These are phyloP conservation scores for Struthidea cinerea DNA, from an alignment of 2,113 vertebrate genomes.

Conservation along the genomic window DNA sequence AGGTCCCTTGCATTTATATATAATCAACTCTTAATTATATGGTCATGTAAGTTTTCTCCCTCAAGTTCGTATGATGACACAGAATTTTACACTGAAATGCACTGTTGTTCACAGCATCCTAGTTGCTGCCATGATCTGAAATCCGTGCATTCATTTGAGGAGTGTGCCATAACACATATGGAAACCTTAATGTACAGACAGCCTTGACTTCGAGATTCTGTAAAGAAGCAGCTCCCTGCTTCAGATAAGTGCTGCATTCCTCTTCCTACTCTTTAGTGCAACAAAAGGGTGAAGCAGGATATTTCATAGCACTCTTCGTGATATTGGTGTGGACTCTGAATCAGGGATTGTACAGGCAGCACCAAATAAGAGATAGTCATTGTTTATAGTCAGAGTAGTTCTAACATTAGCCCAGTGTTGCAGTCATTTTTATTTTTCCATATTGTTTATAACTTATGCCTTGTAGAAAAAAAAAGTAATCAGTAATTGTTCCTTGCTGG, in stretches of 20 bases:
- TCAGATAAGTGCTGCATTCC: not conserved
- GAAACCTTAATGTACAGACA: not conserved
- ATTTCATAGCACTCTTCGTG: not conserved
- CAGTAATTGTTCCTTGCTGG: not conserved
- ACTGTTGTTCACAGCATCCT: not conserved
- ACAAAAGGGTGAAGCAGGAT: not conserved
- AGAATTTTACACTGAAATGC: not conserved
- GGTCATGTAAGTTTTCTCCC: not conserved
- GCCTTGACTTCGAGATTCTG: not conserved
- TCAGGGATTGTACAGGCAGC: not conserved
- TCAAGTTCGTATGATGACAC: not conserved
- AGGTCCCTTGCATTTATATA: not conserved
- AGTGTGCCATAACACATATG: not conserved
- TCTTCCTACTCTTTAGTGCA: not conserved
- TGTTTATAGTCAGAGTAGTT: not conserved
- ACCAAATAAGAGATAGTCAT: not conserved
- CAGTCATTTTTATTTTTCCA: not conserved
- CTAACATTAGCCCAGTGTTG: not conserved
- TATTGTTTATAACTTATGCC: not conserved
- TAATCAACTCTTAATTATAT: not conserved
- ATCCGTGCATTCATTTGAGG: not conserved
- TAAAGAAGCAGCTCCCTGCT: not conserved
- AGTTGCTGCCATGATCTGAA: not conserved
- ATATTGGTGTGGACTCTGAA: not conserved
- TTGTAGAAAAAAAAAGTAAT: not conserved